These are phyloP conservation scores for Geotrypetes seraphini DNA, from an alignment of 2,797 vertebrate species.

Conservation along the genomic window DNA sequence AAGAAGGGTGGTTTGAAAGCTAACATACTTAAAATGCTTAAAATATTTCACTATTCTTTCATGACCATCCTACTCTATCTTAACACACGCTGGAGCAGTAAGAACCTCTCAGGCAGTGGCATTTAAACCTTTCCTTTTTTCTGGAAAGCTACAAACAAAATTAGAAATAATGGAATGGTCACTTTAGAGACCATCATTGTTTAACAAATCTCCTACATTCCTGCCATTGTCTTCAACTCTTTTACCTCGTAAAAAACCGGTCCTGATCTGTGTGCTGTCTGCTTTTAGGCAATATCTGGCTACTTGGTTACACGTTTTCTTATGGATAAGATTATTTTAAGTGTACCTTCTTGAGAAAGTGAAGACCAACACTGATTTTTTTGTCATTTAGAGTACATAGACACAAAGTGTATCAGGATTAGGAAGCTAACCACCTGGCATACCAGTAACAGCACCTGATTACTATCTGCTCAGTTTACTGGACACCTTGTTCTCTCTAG, in stretches of 20 bases:
- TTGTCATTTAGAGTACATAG: slow-evolving; percentile 49
- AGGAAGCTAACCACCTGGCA: slow-evolving; percentile 39
- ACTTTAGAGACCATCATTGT: slow-evolving; percentile 8
- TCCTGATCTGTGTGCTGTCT: slow-evolving; percentile 38
- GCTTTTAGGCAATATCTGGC: slow-evolving; percentile 35
- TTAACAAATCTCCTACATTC: slow-evolving; percentile 23
- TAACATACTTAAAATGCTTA: no score
- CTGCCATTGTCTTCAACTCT: slow-evolving; percentile 14
- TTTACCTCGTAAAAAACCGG: no score
- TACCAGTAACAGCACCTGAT: slow-evolving; percentile 14
- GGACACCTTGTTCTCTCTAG: slow-evolving; percentile 79
- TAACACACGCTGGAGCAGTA: slow-evolving; percentile 1
- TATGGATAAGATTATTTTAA: slow-evolving; percentile 40
- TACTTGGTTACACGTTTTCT: slow-evolving; percentile 30
- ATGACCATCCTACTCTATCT: no score
- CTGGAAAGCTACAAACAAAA: slow-evolving; percentile 12
- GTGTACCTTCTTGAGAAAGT: slow-evolving; percentile 43
- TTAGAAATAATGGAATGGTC: slow-evolving; percentile 14
- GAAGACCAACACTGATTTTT: slow-evolving; percentile 43
- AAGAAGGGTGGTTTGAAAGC: no score
- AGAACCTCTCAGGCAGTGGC: neutral
- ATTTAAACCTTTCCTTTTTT: no score
- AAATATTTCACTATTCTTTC: no score
- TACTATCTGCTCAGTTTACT: slow-evolving; percentile 95
- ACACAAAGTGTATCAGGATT: slow-evolving; percentile 56